phyloP scores from a whole-genome alignment of 2,797 vertebrate species.

The Catamblyrhynchus diadema region DNA sequence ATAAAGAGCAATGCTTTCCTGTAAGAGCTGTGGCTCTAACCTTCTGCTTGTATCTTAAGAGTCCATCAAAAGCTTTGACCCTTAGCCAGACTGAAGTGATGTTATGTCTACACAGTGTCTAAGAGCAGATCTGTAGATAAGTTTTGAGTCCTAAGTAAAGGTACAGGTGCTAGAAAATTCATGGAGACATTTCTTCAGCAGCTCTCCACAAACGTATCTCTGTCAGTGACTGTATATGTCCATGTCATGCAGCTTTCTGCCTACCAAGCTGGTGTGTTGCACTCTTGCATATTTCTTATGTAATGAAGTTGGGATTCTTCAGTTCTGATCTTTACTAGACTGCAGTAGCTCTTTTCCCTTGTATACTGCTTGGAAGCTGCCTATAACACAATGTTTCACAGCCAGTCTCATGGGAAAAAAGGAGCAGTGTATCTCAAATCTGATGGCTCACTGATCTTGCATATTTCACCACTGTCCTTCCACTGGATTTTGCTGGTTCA shows the following conservation, averaged over 20 bases:
- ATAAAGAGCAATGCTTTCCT: background rate
- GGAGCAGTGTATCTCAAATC: background rate
- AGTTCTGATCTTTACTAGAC: background rate
- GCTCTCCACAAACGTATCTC: background rate
- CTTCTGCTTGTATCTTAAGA: background rate
- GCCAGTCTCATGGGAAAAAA: background rate
- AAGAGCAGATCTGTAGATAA: background rate
- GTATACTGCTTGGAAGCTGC: background rate
- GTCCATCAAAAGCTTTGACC: background rate
- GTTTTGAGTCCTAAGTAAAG: background rate
- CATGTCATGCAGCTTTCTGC: rapidly evolving
- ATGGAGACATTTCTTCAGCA: background rate
- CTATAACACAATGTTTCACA: background rate
- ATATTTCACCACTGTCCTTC: background rate
- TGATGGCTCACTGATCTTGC: background rate
- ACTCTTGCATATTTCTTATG: background rate
- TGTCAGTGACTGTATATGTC: background rate
- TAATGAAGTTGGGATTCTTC: background rate
- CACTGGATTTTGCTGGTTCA: background rate
- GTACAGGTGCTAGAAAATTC: background rate
- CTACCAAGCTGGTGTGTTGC: background rate
- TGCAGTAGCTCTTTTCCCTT: background rate
- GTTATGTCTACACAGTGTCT: background rate
- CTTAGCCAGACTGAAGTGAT: background rate
- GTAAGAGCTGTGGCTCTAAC: background rate